Base-by-base conservation (phyloP, 2,113 vertebrate species). In the Crotalus helleri region DNA sequence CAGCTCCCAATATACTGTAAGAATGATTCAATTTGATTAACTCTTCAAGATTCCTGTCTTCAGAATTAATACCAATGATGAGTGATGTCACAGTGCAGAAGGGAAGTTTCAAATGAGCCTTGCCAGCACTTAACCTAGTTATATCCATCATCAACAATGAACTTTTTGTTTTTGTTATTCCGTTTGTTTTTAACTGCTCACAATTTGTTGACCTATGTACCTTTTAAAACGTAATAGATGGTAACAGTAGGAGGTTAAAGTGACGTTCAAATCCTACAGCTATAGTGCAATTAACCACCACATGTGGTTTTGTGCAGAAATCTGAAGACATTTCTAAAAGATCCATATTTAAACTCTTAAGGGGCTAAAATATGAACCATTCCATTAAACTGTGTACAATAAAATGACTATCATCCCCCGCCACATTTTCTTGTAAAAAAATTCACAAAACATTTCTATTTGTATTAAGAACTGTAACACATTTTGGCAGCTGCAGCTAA, bases 321-420 rank as follows among this genome's bases (percentile, higher is more conserved):
- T 94, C 17, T 81, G 90, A 95, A 90, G 90, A 95, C 5, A 24
- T 86, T 89, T 94, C 92, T 92, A 44, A 94, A 90, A 89, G 57
- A 69, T 81, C 15, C 74, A 81, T 87, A 90, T 64, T 94, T 91
- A 10, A 89, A 94, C 87, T 17, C 90, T 92, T 92, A 86, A 57
- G 85, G 49, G 61, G 61, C 87, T 97, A 93, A 96, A 94, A 92
- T 90, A 91, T n/a, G 92, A 94, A 93, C 92, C 87, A 93, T 91
- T 87, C 89, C 92, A 44, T 89, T 54, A 39, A 92, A 85, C 53
- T 33, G 11, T 89, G 13, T 2, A 69, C 64, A 33, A 74, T 88
- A 85, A 88, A 93, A 92, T 74, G 59, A 94, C 51, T 49, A 24
- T 92, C 29, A 24, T 92, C 29, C 85, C 59, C 55, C 33, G 44